A percentile compares a stretch with the other conserved stretches of the same genome.
phyloP scores from a whole-genome alignment of 2,888 invertebrate species.

The Brachyopa scutellaris region DNA sequence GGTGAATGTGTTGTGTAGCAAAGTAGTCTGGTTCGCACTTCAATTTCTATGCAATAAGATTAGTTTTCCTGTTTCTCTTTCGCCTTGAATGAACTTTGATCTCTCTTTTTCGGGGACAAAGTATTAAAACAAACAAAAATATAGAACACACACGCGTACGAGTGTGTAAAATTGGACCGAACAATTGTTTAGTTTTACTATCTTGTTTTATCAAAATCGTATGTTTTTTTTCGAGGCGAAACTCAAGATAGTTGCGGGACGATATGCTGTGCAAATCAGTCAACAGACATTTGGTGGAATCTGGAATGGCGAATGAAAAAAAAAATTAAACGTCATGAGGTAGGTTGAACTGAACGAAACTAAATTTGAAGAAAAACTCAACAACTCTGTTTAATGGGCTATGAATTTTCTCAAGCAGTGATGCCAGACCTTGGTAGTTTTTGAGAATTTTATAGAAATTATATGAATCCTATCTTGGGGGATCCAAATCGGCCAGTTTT shows the following conservation, averaged over 20 bases:
- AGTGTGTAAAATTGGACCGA: constrained; percentile 8
- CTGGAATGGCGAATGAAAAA: no score
- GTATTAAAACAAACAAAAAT: not conserved
- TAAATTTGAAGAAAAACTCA: constrained; percentile 5
- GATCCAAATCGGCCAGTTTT: no score
- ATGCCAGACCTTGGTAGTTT: no score
- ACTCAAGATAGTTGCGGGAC: constrained; percentile 34
- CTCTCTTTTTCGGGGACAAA: not conserved
- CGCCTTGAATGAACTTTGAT: constrained; percentile 56
- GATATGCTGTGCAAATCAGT: constrained; percentile 61
- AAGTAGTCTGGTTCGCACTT: not conserved
- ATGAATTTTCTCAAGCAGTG: no score
- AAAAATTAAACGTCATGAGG: constrained; percentile 66
- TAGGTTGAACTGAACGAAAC: constrained; percentile 48
- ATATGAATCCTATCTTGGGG: no score
- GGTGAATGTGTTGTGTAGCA: not conserved
- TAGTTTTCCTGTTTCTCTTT: not conserved
- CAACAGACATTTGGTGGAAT: constrained; percentile 68
- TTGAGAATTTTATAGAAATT: no score
- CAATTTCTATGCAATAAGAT: not conserved
- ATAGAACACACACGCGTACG: constrained; percentile 9
- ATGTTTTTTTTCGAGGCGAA: constrained; percentile 38
- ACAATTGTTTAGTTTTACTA: not conserved
- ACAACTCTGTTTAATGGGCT: constrained; percentile 28
- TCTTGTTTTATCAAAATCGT: constrained; percentile 16